Evolutionary conservation across 2,113 vertebrate species (phyloP).

Genomic region (Setophaga petechia): DNA sequence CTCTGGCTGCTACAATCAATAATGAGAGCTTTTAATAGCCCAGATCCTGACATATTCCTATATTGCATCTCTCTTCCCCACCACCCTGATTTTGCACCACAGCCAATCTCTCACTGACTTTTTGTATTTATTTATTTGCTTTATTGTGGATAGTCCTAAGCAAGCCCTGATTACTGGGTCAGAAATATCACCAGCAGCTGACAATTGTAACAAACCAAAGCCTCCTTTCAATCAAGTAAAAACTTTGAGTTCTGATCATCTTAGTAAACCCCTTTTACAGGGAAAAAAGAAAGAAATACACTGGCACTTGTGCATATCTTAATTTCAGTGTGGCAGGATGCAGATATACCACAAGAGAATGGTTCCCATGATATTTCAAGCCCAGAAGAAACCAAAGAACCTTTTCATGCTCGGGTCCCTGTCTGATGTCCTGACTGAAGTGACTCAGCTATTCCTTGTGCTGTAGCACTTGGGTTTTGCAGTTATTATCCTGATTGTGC

Average conservation of each 20-base stretch:
- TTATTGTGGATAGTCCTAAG: background rate
- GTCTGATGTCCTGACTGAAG: background rate
- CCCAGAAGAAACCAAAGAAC: background rate
- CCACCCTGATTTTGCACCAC: background rate
- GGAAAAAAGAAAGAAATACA: background rate
- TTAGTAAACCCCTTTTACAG: background rate
- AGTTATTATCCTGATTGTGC: background rate
- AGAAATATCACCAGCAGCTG: background rate
- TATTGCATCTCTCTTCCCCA: background rate
- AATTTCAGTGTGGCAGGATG: slow-evolving; percentile 48
- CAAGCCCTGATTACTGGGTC: background rate
- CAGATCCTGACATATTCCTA: background rate
- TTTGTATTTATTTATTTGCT: background rate
- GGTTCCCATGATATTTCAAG: slow-evolving; percentile 45
- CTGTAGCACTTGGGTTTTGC: background rate
- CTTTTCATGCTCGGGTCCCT: background rate
- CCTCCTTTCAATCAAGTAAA: slow-evolving; percentile 32
- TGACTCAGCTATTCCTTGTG: background rate
- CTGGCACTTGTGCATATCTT: background rate
- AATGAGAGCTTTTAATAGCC: background rate
- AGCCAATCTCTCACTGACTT: background rate
- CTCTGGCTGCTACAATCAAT: background rate
- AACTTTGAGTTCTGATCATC: background rate
- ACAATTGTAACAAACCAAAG: background rate
- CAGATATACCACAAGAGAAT: slow-evolving; percentile 19